phyloP scores from a whole-genome alignment of 2,797 vertebrate genomes.

The Sebastes minor region DNA sequence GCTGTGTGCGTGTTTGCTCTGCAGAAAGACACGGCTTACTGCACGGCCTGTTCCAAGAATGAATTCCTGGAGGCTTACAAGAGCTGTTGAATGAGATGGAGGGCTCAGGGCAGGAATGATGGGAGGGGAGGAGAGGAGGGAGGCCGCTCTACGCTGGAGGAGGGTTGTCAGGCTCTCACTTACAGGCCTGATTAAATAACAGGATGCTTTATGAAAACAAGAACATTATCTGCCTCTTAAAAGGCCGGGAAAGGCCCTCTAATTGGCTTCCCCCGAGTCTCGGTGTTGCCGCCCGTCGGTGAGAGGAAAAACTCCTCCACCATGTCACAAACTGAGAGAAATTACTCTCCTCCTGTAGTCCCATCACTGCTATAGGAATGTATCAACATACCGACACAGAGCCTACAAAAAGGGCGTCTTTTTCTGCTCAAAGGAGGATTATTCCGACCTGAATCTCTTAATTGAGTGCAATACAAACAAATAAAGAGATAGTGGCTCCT shows the following conservation, averaged over 20 bases:
- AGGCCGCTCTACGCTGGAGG: constrained; percentile 49
- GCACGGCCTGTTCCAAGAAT: constrained; percentile 74
- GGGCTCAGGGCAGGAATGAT: constrained; percentile 76
- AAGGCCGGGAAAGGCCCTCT: constrained; percentile 73
- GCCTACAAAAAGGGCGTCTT: constrained; percentile 27
- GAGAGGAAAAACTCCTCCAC: constrained; percentile 27
- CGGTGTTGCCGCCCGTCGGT: constrained; percentile 42
- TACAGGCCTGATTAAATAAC: constrained; percentile 83
- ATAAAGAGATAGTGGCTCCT: constrained; percentile 47
- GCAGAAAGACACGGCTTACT: constrained; percentile 71
- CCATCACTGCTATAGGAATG: constrained; percentile 60
- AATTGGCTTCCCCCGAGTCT: constrained; percentile 72
- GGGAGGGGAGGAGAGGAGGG: constrained; percentile 52
- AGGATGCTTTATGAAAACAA: constrained; percentile 83
- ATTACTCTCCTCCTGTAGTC: constrained; percentile 18
- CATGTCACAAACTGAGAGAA: constrained; percentile 34
- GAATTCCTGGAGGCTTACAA: constrained; percentile 81
- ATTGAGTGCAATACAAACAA: constrained; percentile 61
- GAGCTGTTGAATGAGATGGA: constrained; percentile 81
- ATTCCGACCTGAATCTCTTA: constrained; percentile 44
- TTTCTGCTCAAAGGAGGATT: constrained; percentile 21
- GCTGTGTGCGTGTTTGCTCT: constrained; percentile 57
- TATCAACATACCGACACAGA: constrained; percentile 49
- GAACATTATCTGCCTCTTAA: constrained; percentile 80
- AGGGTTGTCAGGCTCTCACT: constrained; percentile 77